Evolutionary conservation across 2,888 invertebrate genomes (phyloP), one percentile per base, ranked within the genome.

Genomic region (Scelioninae gen. 2): DNA sequence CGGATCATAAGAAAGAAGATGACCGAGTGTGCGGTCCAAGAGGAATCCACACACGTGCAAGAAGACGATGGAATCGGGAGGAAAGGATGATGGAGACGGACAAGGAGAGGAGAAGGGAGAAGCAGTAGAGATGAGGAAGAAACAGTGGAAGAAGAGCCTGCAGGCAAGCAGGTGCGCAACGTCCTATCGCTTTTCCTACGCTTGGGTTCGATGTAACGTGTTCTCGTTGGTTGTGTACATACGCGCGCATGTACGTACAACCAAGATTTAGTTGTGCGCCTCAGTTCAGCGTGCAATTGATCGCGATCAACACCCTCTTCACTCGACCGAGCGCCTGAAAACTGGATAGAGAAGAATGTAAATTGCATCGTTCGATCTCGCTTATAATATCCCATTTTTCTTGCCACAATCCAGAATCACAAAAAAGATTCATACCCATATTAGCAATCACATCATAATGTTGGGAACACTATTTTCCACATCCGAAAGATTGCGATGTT

Each of bases 151-250:
- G 15, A 45, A 50, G 63, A 65, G 81, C 83, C 83, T 76, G 67
- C 76, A 74, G 83, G 84, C 82, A 78, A 82, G 83, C 84, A 84
- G 84, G 84, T 84, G 84, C 83, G 79, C 80, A 78, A 75, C 78
- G 79, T 81, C 78, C 80, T 79, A 77, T 82, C 77, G 76, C 72
- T 77, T 77, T 78, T 65, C 74, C 79, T 63, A 70, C 76, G 73
- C 58, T 70, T 69, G 67, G 58, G 74, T 73, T 76, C 76, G 74
- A 70, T 72, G 76, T 39, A 65, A 75, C 60, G 53, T 69, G 69
- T 67, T 68, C 60, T 37, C 39, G 68, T 46, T 64, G 67, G 48
- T 60, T 64, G 70, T 76, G 57, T 72, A 73, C 72, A 71, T 63
- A 57, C 52, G 46, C 60, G 31, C 53, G 35, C 64, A 63, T 71